A percentile compares a stretch with the other conserved stretches of the same genome.
Conservation (phyloP, 2,113 vertebrate species). For the Cricetomys ansorgei region DNA sequence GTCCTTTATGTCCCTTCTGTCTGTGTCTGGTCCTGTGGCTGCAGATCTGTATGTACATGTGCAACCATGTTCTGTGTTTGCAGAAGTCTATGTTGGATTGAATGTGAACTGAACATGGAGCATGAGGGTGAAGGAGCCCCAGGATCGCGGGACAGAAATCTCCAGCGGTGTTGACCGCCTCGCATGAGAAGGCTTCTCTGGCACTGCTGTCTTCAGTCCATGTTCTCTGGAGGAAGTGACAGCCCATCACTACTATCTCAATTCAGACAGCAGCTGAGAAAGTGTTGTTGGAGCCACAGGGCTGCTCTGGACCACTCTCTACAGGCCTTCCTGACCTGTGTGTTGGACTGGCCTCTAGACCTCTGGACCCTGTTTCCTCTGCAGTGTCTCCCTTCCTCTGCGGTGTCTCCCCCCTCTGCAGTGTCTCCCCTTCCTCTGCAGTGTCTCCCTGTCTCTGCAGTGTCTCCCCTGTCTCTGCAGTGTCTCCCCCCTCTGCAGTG, state of each 20-base stretch:
- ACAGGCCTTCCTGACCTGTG: accelerated
- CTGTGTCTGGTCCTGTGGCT: background rate
- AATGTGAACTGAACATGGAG: accelerated
- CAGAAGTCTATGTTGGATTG: background rate
- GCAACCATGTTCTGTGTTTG: background rate
- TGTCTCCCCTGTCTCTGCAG: background rate
- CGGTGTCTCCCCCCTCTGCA: too few relatives aligned
- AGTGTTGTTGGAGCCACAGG: accelerated
- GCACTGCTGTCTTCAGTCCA: accelerated
- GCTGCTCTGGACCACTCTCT: background rate
- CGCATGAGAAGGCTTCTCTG: accelerated
- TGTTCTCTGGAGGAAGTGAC: background rate
- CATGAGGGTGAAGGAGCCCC: accelerated
- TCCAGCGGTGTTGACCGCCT: background rate
- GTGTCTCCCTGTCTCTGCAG: background rate
- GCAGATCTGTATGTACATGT: background rate
- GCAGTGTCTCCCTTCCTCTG: too few relatives aligned
- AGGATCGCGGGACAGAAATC: background rate
- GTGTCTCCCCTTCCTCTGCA: background rate
- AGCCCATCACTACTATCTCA: accelerated
- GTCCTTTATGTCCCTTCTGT: background rate
- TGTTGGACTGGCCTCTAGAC: background rate
- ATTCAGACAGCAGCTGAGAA: background rate
- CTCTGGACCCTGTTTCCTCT: background rate
- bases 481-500: background rate